These are phyloP conservation scores for Aulostomus chinensis DNA, from an alignment of 2,797 vertebrate genomes.

Conservation along the genomic window DNA sequence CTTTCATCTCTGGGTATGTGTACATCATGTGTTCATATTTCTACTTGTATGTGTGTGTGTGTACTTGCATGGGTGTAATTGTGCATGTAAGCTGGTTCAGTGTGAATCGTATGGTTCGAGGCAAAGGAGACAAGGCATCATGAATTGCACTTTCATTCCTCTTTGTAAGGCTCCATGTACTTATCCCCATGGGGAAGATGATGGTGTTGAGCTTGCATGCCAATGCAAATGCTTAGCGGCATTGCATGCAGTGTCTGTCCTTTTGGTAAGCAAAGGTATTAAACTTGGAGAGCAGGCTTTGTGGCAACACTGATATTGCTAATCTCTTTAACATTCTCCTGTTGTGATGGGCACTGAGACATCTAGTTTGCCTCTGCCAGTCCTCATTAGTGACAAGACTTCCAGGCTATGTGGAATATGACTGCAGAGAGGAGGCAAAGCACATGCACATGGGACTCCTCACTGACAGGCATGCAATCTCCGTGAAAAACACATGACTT, in stretches of 20 bases:
- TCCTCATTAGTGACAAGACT: slow-evolving; percentile 56
- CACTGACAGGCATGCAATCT: not conserved
- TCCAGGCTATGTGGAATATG: slow-evolving; percentile 37
- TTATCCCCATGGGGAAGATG: slow-evolving; percentile 43
- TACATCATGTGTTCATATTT: not conserved
- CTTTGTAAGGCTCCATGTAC: slow-evolving; percentile 44
- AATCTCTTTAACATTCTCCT: slow-evolving; percentile 64
- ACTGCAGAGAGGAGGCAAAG: slow-evolving; percentile 34
- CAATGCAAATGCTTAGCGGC: slow-evolving; percentile 43
- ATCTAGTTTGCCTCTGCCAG: slow-evolving; percentile 51
- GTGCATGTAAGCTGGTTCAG: slow-evolving; percentile 14
- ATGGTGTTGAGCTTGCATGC: slow-evolving; percentile 46
- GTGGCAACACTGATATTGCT: slow-evolving; percentile 50
- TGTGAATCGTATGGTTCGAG: slow-evolving; percentile 16
- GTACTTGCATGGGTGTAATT: slow-evolving; percentile 2
- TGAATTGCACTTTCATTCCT: slow-evolving; percentile 42
- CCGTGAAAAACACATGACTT: slow-evolving; percentile 2
- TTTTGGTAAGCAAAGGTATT: slow-evolving; percentile 58
- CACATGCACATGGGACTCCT: not conserved
- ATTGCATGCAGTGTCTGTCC: slow-evolving; percentile 44
- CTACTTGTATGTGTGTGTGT: not conserved
- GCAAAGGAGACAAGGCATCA: slow-evolving; percentile 33
- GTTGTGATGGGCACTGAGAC: slow-evolving; percentile 52
- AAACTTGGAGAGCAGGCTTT: slow-evolving; percentile 55
- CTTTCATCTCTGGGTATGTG: not conserved